Conservation (phyloP, 2,888 invertebrate species). For the Morinoia aosen region DNA sequence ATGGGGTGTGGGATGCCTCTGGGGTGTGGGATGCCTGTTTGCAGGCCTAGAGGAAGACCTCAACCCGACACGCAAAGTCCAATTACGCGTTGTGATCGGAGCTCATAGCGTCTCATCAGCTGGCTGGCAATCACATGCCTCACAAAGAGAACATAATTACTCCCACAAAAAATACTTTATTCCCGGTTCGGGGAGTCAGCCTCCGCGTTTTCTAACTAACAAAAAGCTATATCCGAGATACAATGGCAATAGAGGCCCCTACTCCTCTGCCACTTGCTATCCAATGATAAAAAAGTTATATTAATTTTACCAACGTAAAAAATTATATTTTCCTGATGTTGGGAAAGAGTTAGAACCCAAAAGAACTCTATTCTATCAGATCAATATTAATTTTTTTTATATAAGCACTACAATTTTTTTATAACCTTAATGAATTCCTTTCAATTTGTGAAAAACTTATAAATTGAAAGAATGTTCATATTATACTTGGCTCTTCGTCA, state of each 20-base stretch:
- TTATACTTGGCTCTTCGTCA: no score
- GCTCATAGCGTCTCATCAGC: neutral
- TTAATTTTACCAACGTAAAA: neutral
- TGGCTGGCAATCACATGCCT: slow-evolving; percentile 7
- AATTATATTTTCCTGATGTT: neutral
- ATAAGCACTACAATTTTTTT: no score
- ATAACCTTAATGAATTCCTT: no score
- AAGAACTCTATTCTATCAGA: neutral
- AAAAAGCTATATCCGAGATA: slow-evolving; percentile 8
- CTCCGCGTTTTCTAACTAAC: neutral
- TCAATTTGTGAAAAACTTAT: no score
- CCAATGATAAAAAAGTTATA: neutral
- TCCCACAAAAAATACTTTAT: neutral
- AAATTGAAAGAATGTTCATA: no score
- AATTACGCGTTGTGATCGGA: neutral
- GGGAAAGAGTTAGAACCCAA: neutral
- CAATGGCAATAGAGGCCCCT: neutral
- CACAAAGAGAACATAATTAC: slow-evolving; percentile 26
- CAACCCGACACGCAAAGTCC: neutral
- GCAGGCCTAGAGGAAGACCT: neutral
- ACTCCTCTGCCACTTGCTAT: neutral
- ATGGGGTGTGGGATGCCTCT: neutral
- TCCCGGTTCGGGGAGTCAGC: neutral
- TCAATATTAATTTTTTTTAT: no score
- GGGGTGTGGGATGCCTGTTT: neutral